Conservation (phyloP, 2,797 vertebrate genomes). For the Sebastes hubbsi region DNA sequence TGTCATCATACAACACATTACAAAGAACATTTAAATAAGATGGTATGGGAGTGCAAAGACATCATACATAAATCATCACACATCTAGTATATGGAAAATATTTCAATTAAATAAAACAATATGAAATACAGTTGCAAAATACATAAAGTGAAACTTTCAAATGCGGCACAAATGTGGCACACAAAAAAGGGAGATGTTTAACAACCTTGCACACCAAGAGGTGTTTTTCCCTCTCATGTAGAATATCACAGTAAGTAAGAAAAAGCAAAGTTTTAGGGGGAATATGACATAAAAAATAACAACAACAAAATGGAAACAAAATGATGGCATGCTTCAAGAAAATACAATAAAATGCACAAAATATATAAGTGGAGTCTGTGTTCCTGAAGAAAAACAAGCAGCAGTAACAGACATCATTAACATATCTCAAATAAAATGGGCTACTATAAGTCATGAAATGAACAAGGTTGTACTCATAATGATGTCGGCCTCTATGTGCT, state of each 20-base stretch:
- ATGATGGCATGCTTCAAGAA: background rate
- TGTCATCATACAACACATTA: background rate
- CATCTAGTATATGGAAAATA: background rate
- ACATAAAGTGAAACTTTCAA: no score
- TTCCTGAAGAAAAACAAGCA: background rate
- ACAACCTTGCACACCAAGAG: no score
- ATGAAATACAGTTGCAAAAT: background rate
- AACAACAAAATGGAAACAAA: background rate
- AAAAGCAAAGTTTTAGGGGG: background rate
- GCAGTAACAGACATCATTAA: background rate
- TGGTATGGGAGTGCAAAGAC: background rate
- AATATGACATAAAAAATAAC: background rate
- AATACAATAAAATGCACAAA: background rate
- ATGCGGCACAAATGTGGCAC: background rate
- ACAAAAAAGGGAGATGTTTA: no score
- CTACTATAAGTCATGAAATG: background rate
- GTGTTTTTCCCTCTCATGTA: no score
- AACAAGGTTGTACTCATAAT: background rate
- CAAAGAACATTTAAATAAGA: background rate
- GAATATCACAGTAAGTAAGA: no score
- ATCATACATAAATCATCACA: no score
- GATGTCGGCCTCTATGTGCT: constrained; percentile 17
- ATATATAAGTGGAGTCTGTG: background rate
- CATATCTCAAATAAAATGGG: background rate
- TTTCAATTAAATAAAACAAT: no score